Conservation (phyloP, 2,113 vertebrate species). For the Neogale vison region DNA sequence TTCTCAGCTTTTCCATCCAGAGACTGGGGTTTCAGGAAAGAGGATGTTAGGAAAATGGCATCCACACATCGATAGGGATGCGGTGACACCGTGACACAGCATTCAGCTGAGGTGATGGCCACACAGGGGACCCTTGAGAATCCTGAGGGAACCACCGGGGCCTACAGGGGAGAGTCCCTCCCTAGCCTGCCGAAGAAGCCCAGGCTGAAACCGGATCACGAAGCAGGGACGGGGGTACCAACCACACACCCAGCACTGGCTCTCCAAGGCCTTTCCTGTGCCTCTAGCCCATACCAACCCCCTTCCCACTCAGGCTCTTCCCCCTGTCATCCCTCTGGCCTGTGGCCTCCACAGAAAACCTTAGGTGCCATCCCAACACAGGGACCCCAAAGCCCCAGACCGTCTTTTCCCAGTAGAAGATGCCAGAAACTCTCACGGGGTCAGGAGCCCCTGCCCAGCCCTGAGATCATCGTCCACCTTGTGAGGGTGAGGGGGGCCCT, state of each 20-base stretch:
- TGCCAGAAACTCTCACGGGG: not conserved
- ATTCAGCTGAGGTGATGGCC: fast-evolving
- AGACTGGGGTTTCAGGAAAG: not conserved
- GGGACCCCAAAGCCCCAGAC: not conserved
- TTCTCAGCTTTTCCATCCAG: not conserved
- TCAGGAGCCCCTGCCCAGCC: not conserved
- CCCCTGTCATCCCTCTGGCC: too few relatives aligned
- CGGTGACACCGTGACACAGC: too few relatives aligned
- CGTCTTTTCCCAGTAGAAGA: not conserved
- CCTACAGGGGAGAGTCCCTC: too few relatives aligned
- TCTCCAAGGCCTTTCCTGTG: not conserved
- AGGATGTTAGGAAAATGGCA: not conserved
- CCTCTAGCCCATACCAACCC: fast-evolving
- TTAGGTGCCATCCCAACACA: not conserved
- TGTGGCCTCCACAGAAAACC: not conserved
- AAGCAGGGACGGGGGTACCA: not conserved
- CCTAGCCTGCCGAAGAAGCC: not conserved
- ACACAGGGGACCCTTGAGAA: not conserved
- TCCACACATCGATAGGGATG: fast-evolving
- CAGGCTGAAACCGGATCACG: not conserved
- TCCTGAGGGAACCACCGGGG: fast-evolving
- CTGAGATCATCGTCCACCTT: fast-evolving
- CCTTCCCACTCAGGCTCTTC: not conserved
- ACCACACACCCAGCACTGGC: fast-evolving
- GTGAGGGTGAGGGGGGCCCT: fast-evolving